A percentile compares a stretch with the other conserved stretches of the same genome.
Evolutionary conservation across 2,888 invertebrate genomes (phyloP).

Genomic region (Chironomus riparius): DNA sequence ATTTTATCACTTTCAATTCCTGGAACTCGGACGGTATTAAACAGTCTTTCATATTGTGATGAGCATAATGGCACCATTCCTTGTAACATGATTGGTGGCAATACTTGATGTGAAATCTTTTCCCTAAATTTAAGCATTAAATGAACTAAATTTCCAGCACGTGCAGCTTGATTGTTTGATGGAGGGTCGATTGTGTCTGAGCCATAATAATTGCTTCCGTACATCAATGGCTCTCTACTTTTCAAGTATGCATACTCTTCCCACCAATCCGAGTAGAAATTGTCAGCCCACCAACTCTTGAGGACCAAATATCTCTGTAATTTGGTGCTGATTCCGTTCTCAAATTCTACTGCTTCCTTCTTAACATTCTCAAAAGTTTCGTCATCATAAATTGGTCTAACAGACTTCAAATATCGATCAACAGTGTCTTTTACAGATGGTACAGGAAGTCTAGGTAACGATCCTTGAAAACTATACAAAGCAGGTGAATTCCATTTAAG

Average conservation of each 20-base stretch:
- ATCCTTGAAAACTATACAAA: conserved; percentile 88
- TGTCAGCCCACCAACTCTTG: conserved; percentile 85
- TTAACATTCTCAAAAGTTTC: conserved; percentile 68
- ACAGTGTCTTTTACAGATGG: conserved; percentile 76
- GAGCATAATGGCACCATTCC: conserved; percentile 84
- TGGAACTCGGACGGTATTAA: conserved; percentile 86
- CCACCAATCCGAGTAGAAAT: conserved; percentile 97
- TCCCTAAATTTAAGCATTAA: conserved; percentile 73
- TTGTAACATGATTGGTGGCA: conserved; percentile 81
- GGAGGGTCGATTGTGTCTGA: conserved; percentile 67
- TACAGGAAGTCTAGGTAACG: conserved; percentile 78
- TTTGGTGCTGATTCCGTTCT: conserved; percentile 71
- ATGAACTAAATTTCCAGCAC: conserved; percentile 76
- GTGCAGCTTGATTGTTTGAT: conserved; percentile 61
- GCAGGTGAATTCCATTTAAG: conserved; percentile 76
- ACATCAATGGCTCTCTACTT: conserved; percentile 84
- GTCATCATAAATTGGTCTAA: conserved; percentile 73
- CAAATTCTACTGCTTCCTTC: conserved; percentile 66
- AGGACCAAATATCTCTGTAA: conserved; percentile 78
- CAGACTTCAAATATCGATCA: conserved; percentile 71
- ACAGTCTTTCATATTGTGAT: conserved; percentile 85
- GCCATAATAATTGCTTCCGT: conserved; percentile 93
- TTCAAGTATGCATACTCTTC: conserved; percentile 91
- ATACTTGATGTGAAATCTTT: conserved; percentile 76
- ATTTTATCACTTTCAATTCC: conserved; percentile 80